phyloP scores from a whole-genome alignment of 2,113 vertebrate species.

The Corythoichthys haematopterus region DNA sequence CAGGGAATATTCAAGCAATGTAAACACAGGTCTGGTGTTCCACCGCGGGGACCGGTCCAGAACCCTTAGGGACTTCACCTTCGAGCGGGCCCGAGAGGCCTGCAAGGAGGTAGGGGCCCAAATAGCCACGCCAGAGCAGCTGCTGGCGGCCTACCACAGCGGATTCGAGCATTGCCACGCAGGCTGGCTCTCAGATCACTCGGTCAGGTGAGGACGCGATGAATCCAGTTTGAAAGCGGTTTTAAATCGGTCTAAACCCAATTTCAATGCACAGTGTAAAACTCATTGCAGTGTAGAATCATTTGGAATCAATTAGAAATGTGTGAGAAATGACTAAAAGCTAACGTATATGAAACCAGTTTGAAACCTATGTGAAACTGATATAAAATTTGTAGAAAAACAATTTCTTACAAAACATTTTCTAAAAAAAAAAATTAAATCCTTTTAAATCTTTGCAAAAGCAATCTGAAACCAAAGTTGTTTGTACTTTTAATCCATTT shows the following conservation, averaged over 20 bases:
- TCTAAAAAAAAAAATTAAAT: background rate
- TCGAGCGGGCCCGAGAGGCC: slow-evolving; percentile 75
- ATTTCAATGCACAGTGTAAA: background rate
- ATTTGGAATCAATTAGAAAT: background rate
- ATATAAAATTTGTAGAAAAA: background rate
- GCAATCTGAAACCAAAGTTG: background rate
- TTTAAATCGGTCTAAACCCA: background rate
- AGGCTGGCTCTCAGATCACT: slow-evolving; percentile 89
- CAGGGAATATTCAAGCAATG: background rate
- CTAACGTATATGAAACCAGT: background rate
- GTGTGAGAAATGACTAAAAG: background rate
- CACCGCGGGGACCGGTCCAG: slow-evolving; percentile 83
- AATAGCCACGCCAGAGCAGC: slow-evolving; percentile 87
- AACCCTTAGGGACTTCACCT: slow-evolving; percentile 83
- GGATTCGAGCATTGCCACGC: slow-evolving; percentile 92
- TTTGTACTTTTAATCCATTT: background rate
- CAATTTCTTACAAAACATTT: background rate
- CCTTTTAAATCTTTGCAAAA: background rate
- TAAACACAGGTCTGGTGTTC: slow-evolving; percentile 84
- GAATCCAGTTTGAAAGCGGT: background rate
- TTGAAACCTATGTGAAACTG: background rate
- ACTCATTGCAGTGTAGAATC: background rate
- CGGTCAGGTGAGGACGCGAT: slow-evolving; percentile 77
- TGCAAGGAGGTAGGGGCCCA: slow-evolving; percentile 80
- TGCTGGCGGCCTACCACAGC: slow-evolving; percentile 82